These are phyloP conservation scores for Lottia gigantea DNA, from an alignment of 2,888 invertebrate species.

Conservation along the genomic window DNA sequence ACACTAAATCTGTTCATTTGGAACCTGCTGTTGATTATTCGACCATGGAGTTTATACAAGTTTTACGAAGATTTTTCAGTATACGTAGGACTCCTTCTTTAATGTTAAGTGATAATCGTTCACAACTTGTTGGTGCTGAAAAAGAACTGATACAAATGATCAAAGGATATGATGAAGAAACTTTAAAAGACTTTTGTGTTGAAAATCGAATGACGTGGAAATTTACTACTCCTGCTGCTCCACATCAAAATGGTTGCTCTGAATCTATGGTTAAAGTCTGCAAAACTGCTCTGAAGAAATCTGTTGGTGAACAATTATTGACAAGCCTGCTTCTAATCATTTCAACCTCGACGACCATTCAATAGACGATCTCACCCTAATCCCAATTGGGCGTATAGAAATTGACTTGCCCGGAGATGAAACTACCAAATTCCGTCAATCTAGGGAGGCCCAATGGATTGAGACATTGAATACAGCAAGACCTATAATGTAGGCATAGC, in stretches of 20 bases:
- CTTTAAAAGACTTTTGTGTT: not conserved
- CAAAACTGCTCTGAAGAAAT: not conserved
- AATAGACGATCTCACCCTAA: too few species aligned
- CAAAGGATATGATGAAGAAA: not conserved
- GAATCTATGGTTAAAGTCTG: slow-evolving; percentile 2
- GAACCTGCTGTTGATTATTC: too few species aligned
- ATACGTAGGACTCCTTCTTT: not conserved
- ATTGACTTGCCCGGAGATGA: too few species aligned
- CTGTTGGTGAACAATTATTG: not conserved
- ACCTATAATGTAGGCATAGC: too few species aligned
- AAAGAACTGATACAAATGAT: not conserved
- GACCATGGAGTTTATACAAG: too few species aligned
- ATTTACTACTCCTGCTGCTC: not conserved
- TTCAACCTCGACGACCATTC: too few species aligned
- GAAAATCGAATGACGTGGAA: not conserved
- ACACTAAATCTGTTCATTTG: too few species aligned
- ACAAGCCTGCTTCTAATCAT: too few species aligned
- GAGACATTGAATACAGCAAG: too few species aligned
- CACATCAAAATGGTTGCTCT: not conserved
- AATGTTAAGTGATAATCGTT: not conserved
- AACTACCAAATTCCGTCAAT: too few species aligned
- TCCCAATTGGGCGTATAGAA: too few species aligned
- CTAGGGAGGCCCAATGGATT: too few species aligned
- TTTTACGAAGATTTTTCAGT: not conserved
- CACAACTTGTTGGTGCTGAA: not conserved